Percentiles rank a stretch among this genome's conserved stretches.
phyloP scores from a whole-genome alignment of 2,113 vertebrate species.

The Zosterops lateralis region DNA sequence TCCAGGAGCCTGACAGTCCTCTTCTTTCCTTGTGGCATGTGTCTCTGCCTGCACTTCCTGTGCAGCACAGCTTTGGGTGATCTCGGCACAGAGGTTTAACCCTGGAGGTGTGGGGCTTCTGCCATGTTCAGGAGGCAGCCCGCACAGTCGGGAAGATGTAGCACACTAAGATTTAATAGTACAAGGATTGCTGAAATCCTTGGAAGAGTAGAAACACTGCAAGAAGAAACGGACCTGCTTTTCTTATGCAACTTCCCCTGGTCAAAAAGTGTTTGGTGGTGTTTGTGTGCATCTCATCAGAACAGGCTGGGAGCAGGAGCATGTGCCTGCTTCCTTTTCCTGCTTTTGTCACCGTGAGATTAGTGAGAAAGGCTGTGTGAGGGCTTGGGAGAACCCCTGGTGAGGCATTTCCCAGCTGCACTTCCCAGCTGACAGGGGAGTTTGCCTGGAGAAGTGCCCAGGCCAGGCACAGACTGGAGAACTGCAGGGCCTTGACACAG shows the following conservation, averaged over 20 bases:
- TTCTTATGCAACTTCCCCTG: not conserved
- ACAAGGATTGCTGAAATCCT: not conserved
- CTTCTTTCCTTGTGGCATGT: not conserved
- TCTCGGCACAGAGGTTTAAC: not conserved
- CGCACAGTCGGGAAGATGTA: not conserved
- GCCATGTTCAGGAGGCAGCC: not conserved
- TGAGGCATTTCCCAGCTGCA: not conserved
- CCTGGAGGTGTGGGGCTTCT: not conserved
- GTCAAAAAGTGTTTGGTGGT: not conserved
- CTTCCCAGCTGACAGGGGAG: not conserved
- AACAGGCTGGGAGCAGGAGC: not conserved
- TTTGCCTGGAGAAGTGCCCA: not conserved
- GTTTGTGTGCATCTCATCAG: not conserved
- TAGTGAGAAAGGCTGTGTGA: not conserved
- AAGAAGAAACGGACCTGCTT: not conserved
- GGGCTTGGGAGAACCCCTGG: not conserved
- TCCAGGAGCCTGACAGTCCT: not conserved
- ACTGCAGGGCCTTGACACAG: not conserved
- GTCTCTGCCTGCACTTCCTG: not conserved
- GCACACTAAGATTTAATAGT: not conserved
- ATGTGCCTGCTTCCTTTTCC: slow-evolving; percentile 29
- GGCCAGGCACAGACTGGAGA: not conserved
- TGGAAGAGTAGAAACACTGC: not conserved
- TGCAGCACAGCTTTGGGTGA: not conserved
- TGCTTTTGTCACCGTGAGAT: slow-evolving; percentile 21